Base-by-base conservation (phyloP, 53 echinoderm and acorn worm species). In the Paracentrotus lividus region DNA sequence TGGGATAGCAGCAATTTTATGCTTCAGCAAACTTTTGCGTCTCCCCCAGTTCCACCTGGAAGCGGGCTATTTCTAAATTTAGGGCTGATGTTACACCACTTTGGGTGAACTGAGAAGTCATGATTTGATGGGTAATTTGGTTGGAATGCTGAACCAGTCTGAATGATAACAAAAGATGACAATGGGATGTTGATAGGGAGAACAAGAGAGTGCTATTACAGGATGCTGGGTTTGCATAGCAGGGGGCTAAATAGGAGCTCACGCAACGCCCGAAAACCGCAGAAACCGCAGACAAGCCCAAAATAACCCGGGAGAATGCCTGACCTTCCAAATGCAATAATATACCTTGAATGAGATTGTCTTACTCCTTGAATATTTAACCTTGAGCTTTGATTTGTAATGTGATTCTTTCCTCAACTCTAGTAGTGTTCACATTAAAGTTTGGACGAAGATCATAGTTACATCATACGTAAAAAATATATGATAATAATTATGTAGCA, bases 221-320 rank as follows among this genome's bases (percentile, higher is more conserved):
- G 44, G n/a, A 81, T 81, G 81, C 81, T 81, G 81, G 8, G 72
- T 12, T 81, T 16, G 13, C 81, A 10, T 47, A 81, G 81, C 81
- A 45, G 44, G 81, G 49, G 23, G 45, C 81, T 81, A 81, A 47
- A 81, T 81, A n/a, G 81, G 81, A 81, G 81, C 81, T 81, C 81
- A 81, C 81, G 81, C 81, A 81, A 81, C 44, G 81, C 47, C 47
- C 47, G 45, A 13, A 26, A 81, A 81, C 81, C 81, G 47, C 81
- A 81, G 81, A 81, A 81, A 81, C 81, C 81, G 81, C 81, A 81
- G 81, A 81, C 81, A 27, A 9, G 81, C 44, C 81, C 24, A 81
- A 81, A 47, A 81, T 81, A 81, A 47, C 81, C 14, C 8, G 49
- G 81, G 40, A 47, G 47, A 77, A 36, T 47, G n/a, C 81, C 81